These are phyloP conservation scores for Rallus crepitans DNA, from an alignment of 2,797 vertebrate species.

Conservation along the genomic window DNA sequence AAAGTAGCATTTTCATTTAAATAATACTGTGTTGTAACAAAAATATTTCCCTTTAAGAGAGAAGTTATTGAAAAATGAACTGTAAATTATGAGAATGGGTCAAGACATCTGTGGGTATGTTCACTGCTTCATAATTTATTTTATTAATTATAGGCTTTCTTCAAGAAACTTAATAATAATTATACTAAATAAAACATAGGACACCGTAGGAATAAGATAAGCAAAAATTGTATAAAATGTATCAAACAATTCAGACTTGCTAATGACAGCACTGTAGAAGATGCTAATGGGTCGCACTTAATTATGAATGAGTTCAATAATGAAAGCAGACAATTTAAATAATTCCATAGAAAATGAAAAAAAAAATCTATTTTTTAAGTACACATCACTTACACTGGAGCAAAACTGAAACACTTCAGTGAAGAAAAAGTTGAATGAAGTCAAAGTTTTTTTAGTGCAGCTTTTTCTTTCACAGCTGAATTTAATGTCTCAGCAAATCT, in stretches of 20 bases:
- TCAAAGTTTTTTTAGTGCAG: neutral
- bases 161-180: neutral
- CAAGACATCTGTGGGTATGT: neutral
- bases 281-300: neutral
- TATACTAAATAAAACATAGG: neutral
- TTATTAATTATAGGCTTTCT: neutral
- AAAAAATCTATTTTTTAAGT: constrained; percentile 11
- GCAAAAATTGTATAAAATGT: neutral
- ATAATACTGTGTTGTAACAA: neutral
- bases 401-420: neutral
- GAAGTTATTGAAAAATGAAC: neutral
- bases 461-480: neutral
- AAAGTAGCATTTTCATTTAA: neutral
- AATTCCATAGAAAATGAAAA: neutral
- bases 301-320: constrained; percentile 8
- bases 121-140: neutral
- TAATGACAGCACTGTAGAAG: neutral
- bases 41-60: neutral
- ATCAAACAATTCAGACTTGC: neutral
- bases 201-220: neutral
- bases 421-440: constrained; percentile 27
- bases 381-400: neutral
- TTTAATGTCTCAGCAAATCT: neutral
- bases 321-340: constrained; percentile 26
- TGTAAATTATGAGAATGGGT: neutral